These are phyloP conservation scores for Nipponia nippon DNA, from an alignment of 2,113 vertebrate species.

Conservation along the genomic window DNA sequence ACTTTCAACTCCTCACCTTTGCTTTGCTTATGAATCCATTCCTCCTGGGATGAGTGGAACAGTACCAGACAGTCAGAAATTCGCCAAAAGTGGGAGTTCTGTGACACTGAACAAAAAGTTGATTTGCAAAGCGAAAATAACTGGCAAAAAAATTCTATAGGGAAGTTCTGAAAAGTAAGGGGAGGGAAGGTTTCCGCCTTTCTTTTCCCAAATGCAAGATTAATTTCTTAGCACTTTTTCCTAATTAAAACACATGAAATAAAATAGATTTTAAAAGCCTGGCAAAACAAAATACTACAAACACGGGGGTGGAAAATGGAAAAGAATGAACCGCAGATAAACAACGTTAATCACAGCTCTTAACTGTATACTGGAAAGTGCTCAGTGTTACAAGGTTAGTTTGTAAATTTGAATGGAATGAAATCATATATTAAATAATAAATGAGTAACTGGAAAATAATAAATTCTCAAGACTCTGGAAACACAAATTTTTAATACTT, in stretches of 20 bases:
- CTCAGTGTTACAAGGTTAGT: not conserved
- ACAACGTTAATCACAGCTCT: slow-evolving; percentile 18
- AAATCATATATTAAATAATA: not conserved
- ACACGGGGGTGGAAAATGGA: not conserved
- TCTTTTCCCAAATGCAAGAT: not conserved
- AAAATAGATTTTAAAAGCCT: not conserved
- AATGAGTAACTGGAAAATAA: not conserved
- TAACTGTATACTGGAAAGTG: not conserved
- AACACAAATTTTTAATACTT: not conserved
- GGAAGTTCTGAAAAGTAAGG: not conserved
- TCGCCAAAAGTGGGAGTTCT: not conserved
- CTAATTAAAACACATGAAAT: not conserved
- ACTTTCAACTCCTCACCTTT: slow-evolving; percentile 11
- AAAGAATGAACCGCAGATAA: slow-evolving; percentile 4
- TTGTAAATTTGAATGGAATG: not conserved
- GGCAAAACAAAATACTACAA: not conserved
- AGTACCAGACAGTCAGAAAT: not conserved
- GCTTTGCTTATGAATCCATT: not conserved
- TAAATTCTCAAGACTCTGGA: not conserved
- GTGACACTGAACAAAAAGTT: not conserved
- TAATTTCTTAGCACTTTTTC: not conserved
- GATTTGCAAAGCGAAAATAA: not conserved
- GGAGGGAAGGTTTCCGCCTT: not conserved
- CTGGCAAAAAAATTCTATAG: not conserved
- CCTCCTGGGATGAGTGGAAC: not conserved